These are phyloP conservation scores for Bothrops jararaca DNA, from an alignment of 2,113 vertebrate genomes.

Conservation along the genomic window DNA sequence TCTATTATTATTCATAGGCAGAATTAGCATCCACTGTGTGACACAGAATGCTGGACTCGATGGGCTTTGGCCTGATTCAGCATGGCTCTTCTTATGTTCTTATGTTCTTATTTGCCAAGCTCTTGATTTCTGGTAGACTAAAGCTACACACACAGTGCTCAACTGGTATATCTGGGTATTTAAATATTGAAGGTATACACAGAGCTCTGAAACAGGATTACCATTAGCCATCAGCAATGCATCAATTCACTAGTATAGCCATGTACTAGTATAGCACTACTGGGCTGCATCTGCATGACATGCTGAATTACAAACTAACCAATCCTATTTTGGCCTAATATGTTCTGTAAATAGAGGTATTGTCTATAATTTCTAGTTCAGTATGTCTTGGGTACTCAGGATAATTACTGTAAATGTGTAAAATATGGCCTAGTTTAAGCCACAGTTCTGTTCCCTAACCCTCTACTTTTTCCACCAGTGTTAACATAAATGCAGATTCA, in stretches of 20 bases:
- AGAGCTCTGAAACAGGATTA: neutral
- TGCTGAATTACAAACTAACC: neutral
- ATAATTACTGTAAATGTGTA: neutral
- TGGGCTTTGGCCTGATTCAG: too few species aligned
- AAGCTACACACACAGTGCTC: neutral
- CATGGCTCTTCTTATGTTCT: too few species aligned
- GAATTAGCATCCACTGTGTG: too few species aligned
- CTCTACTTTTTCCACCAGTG: neutral
- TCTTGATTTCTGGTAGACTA: too few species aligned
- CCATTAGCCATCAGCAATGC: neutral
- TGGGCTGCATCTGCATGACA: neutral
- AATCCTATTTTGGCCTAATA: neutral
- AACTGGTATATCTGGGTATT: neutral
- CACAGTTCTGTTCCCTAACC: neutral
- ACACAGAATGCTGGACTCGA: too few species aligned
- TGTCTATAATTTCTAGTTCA: neutral
- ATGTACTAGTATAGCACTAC: neutral
- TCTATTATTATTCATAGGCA: neutral
- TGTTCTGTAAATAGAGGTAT: neutral
- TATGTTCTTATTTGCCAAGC: too few species aligned
- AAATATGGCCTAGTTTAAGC: neutral
- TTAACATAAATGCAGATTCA: neutral
- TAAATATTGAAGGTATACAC: neutral
- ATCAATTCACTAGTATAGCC: neutral
- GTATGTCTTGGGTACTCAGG: neutral